Evolutionary conservation across 1,140 invertebrate species (phyloP).

Genomic region (Magallana ariakensis): DNA sequence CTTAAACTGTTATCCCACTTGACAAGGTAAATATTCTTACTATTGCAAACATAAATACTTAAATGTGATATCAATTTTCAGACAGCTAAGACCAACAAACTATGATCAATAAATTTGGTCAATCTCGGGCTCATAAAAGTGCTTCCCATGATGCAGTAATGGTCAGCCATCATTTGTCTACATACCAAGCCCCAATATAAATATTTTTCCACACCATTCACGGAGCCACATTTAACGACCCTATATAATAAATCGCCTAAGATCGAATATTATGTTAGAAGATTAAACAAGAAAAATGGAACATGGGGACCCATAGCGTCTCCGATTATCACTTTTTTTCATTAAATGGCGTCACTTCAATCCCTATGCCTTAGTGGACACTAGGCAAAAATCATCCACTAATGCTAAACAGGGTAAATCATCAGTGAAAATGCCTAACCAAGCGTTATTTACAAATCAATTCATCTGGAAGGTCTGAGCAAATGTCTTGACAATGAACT

Average conservation of each 20-base stretch:
- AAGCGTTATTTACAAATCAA: conserved; percentile 30
- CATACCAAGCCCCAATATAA: background rate
- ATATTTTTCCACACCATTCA: conserved; percentile 27
- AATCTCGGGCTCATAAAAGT: background rate
- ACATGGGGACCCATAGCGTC: background rate
- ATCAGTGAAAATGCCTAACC: conserved; percentile 31
- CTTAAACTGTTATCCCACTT: background rate
- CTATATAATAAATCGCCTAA: background rate
- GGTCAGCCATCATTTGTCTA: background rate
- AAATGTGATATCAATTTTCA: conserved; percentile 22
- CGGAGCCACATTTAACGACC: background rate
- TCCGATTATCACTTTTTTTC: conserved; percentile 22
- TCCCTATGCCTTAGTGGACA: background rate
- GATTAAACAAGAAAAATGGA: conserved; percentile 13
- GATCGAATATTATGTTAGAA: conserved; percentile 16
- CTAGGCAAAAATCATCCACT: conserved; percentile 1
- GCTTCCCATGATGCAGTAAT: background rate
- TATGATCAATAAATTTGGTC: conserved; percentile 16
- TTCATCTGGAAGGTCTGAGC: conserved; percentile 7
- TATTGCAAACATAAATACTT: conserved; percentile 28
- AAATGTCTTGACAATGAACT: conserved; percentile 32
- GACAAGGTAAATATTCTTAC: conserved; percentile 25
- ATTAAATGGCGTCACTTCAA: background rate
- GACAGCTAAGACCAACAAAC: background rate
- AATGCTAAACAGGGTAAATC: conserved; percentile 19